A percentile compares a stretch with the other conserved stretches of the same genome.
These are phyloP conservation scores for Drosophila emarginata DNA, from an alignment of 2,888 invertebrate genomes.

Conservation along the genomic window DNA sequence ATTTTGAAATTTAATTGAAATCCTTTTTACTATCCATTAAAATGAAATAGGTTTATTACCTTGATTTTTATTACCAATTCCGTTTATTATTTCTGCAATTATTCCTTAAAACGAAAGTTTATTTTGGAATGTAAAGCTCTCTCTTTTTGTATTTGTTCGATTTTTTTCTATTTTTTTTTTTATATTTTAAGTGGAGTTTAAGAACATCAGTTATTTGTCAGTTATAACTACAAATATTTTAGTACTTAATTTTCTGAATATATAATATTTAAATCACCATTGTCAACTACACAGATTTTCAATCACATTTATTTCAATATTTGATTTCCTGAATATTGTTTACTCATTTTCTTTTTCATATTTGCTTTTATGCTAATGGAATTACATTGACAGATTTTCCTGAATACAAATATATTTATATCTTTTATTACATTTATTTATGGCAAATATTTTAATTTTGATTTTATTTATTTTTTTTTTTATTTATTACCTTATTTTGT, in stretches of 20 bases:
- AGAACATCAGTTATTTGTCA: not conserved
- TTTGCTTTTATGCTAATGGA: conserved; percentile 39
- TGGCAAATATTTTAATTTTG: conserved; percentile 15
- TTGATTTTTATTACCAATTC: no score
- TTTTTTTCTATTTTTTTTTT: no score
- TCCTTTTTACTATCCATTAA: no score
- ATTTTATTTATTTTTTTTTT: conserved; percentile 44
- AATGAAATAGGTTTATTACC: no score
- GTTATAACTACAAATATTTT: not conserved
- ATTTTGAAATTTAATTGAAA: no score
- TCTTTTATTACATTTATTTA: conserved; percentile 58
- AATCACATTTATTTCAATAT: not conserved
- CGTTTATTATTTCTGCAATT: no score
- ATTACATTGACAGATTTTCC: conserved; percentile 38
- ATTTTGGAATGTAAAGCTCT: no score
- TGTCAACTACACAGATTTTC: not conserved
- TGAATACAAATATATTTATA: conserved; percentile 19
- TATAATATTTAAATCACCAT: not conserved
- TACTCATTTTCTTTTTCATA: not conserved
- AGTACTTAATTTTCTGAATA: not conserved
- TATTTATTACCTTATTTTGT: conserved; percentile 52
- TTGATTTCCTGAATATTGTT: not conserved
- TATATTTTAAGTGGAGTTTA: no score
- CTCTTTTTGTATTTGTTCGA: no score
- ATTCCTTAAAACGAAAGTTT: no score